Conservation (phyloP, 2,888 invertebrate species). For the Sesia apiformis region DNA sequence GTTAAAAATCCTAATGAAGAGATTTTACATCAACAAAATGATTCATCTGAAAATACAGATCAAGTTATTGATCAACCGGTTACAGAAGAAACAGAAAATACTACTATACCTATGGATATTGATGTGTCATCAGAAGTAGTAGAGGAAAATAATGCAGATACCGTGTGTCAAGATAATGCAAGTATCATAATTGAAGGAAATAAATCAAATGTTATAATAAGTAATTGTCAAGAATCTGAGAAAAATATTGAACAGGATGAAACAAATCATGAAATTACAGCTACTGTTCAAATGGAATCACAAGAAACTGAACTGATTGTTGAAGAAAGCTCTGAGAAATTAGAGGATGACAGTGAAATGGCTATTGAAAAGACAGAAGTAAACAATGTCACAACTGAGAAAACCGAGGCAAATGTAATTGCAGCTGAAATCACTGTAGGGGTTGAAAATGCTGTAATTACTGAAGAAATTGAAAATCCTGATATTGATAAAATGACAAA, state of each 20-base stretch:
- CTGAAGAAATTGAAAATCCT: conserved; percentile 2
- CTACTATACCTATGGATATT: conserved; percentile 7
- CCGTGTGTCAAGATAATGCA: not conserved
- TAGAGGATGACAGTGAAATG: conserved; percentile 8
- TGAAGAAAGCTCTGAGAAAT: conserved; percentile 6
- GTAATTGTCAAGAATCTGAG: not conserved
- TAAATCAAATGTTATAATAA: not conserved
- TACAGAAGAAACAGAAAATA: conserved; percentile 12
- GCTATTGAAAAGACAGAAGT: conserved; percentile 13
- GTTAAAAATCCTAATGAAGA: not conserved
- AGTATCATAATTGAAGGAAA: not conserved
- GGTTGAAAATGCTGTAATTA: not conserved
- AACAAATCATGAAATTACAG: not conserved
- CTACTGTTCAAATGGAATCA: not conserved
- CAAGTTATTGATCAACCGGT: conserved; percentile 7
- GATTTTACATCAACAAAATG: conserved; percentile 3
- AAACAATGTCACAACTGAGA: conserved; percentile 12
- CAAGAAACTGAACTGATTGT: not conserved
- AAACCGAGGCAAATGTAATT: conserved; percentile 1
- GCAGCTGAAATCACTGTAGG: not conserved
- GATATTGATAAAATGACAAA: conserved; percentile 6
- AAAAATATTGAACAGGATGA: not conserved
- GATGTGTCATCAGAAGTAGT: not conserved
- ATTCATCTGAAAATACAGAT: conserved; percentile 4
- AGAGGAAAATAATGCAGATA: not conserved